These are phyloP conservation scores for Oxycera nigricornis DNA, from an alignment of 2,888 invertebrate genomes.

Conservation along the genomic window DNA sequence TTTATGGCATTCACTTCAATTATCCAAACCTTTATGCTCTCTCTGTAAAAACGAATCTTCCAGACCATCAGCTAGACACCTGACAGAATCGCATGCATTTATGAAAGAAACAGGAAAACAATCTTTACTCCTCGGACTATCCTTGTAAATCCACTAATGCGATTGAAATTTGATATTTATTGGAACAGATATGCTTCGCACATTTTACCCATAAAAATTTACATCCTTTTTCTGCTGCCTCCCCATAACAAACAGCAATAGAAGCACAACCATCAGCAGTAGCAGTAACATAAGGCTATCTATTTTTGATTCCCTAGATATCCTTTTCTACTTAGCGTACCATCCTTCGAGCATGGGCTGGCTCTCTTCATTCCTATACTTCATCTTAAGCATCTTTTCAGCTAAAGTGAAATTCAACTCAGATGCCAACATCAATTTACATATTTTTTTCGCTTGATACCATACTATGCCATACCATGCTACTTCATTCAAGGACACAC, in stretches of 20 bases:
- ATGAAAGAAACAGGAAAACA: too few species aligned
- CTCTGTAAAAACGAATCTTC: too few species aligned
- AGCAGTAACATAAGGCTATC: too few species aligned
- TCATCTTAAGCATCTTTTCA: neutral
- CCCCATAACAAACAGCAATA: too few species aligned
- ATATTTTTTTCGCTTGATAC: neutral
- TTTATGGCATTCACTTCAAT: too few species aligned
- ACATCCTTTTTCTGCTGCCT: neutral
- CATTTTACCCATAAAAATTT: constrained; percentile 39
- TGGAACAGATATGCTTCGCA: constrained; percentile 44
- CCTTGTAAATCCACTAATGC: constrained; percentile 39
- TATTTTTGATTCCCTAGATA: neutral
- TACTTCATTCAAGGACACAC: too few species aligned
- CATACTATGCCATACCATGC: neutral
- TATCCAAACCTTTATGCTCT: too few species aligned
- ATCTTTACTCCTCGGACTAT: too few species aligned
- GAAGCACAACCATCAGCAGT: neutral
- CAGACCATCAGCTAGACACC: too few species aligned
- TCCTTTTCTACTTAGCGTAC: too few species aligned
- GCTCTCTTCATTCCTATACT: neutral
- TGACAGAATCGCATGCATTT: too few species aligned
- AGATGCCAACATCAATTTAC: constrained; percentile 35
- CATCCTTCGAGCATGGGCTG: too few species aligned
- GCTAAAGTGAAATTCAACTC: constrained; percentile 11
- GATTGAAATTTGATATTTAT: constrained; percentile 47